A percentile compares a stretch with the other conserved stretches of the same genome.
phyloP scores from a whole-genome alignment of 2,888 invertebrate genomes.

The Nomada ferruginata region DNA sequence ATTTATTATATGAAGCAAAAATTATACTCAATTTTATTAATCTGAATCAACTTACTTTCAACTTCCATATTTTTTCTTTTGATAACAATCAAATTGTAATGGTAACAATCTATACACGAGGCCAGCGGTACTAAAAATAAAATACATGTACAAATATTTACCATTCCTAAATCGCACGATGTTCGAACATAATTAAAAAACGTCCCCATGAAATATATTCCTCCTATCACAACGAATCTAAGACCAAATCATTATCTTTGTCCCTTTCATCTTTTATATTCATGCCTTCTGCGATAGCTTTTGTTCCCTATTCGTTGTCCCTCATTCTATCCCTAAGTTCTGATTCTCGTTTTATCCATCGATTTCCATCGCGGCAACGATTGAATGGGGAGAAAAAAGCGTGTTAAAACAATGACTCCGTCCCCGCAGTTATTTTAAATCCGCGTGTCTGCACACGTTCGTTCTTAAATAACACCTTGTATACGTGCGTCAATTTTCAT shows the following conservation, averaged over 20 bases:
- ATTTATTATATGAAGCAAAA: no score
- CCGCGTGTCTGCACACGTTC: neutral
- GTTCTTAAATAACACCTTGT: conserved; percentile 23
- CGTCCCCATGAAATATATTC: neutral
- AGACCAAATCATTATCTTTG: neutral
- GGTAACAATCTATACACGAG: neutral
- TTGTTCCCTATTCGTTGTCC: neutral
- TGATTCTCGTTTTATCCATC: conserved; percentile 13
- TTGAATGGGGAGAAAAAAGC: neutral
- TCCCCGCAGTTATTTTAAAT: conserved; percentile 10
- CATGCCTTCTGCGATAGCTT: neutral
- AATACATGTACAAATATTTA: neutral
- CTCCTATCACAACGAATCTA: neutral
- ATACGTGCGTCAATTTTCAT: conserved; percentile 35
- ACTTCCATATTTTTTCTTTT: no score
- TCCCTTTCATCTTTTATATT: conserved; percentile 3
- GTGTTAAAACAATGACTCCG: conserved; percentile 1
- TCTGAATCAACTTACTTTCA: no score
- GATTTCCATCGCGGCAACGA: neutral
- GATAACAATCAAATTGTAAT: no score
- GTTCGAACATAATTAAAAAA: neutral
- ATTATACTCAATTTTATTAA: no score
- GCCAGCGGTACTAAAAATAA: neutral
- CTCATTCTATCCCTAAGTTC: neutral
- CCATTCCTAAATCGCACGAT: neutral